Evolutionary conservation across 2,113 vertebrate genomes (phyloP), one percentile per base, ranked within the genome.

Genomic region (Ceyx margarethae): DNA sequence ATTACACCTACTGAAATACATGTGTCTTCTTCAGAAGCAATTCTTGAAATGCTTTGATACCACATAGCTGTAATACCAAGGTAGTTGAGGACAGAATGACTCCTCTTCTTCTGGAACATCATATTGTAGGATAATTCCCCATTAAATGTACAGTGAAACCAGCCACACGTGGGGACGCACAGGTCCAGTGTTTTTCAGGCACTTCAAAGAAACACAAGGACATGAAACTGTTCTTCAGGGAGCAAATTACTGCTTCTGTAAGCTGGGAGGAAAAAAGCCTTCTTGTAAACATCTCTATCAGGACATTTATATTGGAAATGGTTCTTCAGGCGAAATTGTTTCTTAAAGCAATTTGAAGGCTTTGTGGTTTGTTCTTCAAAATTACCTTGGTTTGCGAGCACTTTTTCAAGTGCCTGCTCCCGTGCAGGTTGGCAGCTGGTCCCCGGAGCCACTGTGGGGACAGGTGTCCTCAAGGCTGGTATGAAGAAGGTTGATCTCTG

Each of bases 371-470:
- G 17, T 13, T 83, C 57, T 67, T 67, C 35, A 77, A 73, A 90
- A 86, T 74, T 14, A 31, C 51, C 37, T 83, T 23, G 19, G 21
- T 3, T 78, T 19, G 6, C 25, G 23, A 23, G 4, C 18, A 1
- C 66, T 72, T 78, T 72, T 29, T 46, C 15, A 5, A 20, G 26
- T 4, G 2, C 46, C 48, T 56, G 56, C 16, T 61, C 28, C n/a
- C 2, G 2, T 18, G 11, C 26, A 29, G 62, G 65, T 28, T 2
- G 0, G 31, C 79, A 87, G 37, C 11, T 1, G 0, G 50, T 15
- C 20, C 62, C 33, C 29, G 68, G 58, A 85, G 51, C 12, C 2
- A 2, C 40, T 2, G 0, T 29, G 48, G 80, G 64, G 35, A 31
- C 8, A 37, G 15, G 40, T 10, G 40, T 60, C 33, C 64, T 73